A percentile compares a stretch with the other conserved stretches of the same genome.
These are phyloP conservation scores for Opisthograptis luteolata DNA, from an alignment of 2,888 invertebrate species.

Conservation along the genomic window DNA sequence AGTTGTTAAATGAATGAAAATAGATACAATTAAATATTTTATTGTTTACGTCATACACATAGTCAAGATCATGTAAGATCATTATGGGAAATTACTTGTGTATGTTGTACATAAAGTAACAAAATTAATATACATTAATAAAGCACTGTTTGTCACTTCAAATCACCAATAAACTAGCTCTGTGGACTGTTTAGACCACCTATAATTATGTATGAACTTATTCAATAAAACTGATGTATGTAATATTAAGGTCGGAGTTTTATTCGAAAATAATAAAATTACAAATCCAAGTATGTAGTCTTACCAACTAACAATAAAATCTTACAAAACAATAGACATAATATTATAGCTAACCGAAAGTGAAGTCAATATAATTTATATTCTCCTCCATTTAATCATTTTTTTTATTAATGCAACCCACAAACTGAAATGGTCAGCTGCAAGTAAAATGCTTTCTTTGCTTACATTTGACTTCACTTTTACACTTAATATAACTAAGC, in stretches of 20 bases:
- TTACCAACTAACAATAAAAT: constrained; percentile 14
- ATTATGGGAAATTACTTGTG: constrained; percentile 52
- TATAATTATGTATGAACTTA: constrained; percentile 74
- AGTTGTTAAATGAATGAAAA: constrained; percentile 34
- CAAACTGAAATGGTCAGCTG: no score
- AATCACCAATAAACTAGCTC: constrained; percentile 69
- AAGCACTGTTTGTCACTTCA: constrained; percentile 70
- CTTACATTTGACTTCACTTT: background rate
- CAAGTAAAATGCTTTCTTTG: no score
- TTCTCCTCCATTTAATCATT: no score
- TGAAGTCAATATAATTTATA: no score
- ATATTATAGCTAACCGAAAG: no score
- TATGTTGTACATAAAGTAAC: constrained; percentile 64
- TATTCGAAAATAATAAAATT: constrained; percentile 17
- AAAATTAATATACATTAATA: constrained; percentile 55
- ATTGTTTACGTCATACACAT: constrained; percentile 35
- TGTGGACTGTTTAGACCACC: constrained; percentile 69
- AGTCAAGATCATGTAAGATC: constrained; percentile 53
- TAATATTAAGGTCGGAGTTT: constrained; percentile 42
- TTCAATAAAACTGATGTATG: constrained; percentile 76
- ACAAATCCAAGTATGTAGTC: constrained; percentile 1
- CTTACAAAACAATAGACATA: no score
- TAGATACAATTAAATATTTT: constrained; percentile 25
- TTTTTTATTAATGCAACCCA: no score
- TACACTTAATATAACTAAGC: constrained; percentile 37